phyloP scores from a whole-genome alignment of 2,888 invertebrate genomes.

The Muschampia plurimacula region DNA sequence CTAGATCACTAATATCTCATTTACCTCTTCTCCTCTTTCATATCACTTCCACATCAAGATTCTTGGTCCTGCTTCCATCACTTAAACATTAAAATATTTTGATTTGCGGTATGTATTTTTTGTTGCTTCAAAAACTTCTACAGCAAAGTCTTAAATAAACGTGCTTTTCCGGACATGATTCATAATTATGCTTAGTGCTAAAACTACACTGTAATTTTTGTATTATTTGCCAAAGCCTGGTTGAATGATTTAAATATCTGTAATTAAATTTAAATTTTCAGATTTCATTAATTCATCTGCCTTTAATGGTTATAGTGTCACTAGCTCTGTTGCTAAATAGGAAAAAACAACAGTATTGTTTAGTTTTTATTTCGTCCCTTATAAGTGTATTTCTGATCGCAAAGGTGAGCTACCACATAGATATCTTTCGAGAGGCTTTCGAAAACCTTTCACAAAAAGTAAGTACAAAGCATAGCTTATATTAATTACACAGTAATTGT shows the following conservation, averaged over 20 bases:
- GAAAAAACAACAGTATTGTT: slow-evolving; percentile 6
- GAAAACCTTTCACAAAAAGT: background rate
- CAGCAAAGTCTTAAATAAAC: too few species aligned
- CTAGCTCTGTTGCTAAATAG: background rate
- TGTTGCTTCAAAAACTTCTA: too few species aligned
- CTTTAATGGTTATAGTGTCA: background rate
- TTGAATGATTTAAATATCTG: background rate
- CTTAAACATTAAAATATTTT: too few species aligned
- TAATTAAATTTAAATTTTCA: background rate
- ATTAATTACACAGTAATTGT: background rate
- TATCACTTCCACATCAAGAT: too few species aligned
- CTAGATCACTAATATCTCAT: background rate
- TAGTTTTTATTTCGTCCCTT: background rate
- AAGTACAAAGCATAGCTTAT: background rate
- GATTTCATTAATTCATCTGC: background rate
- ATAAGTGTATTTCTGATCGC: background rate
- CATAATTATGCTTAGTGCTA: too few species aligned
- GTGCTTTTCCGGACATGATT: too few species aligned
- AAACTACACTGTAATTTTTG: too few species aligned
- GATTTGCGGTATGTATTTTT: too few species aligned
- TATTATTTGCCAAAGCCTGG: background rate
- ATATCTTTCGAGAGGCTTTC: background rate
- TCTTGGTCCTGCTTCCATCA: too few species aligned
- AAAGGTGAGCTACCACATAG: background rate
- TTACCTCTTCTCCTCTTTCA: too few species aligned